Evolutionary conservation across 2,797 vertebrate species (phyloP), one percentile per base, ranked within the genome.

Genomic region (Artibeus jamaicensis): DNA sequence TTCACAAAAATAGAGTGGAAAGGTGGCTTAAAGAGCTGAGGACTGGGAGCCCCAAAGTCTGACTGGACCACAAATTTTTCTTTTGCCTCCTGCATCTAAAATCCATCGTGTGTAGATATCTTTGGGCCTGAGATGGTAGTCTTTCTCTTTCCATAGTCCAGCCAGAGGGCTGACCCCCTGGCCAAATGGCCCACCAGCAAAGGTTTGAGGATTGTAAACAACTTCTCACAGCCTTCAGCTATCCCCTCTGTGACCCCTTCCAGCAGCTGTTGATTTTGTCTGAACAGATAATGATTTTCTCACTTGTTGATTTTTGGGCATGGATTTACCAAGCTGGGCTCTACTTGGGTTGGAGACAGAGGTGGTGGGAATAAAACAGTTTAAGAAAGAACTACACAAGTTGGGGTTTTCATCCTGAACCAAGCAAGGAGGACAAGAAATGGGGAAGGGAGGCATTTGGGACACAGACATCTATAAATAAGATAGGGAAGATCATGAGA

Each of bases 211-310:
- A 21, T 44, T 57, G n/a, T 78, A 71, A 87, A 53, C 68, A 68
- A 91, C 67, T 24, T 96, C 46, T 26, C 29, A 76, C 7, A 9
- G 32, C 48, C 32, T 95, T 92, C 57, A 65, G 11, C 76, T 70
- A 8, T 68, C n/a, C 10, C n/a, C 46, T 92, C 42, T 44, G n/a
- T 81, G 59, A 42, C 26, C 9, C 16, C n/a, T 6, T 85, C 53
- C 22, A 85, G 79, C 42, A 96, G 48, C 42, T 96, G 44, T 88
- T 96, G 39, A 39, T 81, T 44, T 71, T 85, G 57, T 68, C 42
- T 79, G 26, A 93, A 94, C 73, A 96, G 44, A 92, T 67, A 68
- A 68, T 44, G 24, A 68, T 65, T 96, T 74, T 78, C 67, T 88
- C 42, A 82, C 29, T 85, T 94, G 44, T 89, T 86, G 84, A 91